These are phyloP conservation scores for Leucophora obtusa DNA, from an alignment of 2,888 invertebrate species.

Conservation along the genomic window DNA sequence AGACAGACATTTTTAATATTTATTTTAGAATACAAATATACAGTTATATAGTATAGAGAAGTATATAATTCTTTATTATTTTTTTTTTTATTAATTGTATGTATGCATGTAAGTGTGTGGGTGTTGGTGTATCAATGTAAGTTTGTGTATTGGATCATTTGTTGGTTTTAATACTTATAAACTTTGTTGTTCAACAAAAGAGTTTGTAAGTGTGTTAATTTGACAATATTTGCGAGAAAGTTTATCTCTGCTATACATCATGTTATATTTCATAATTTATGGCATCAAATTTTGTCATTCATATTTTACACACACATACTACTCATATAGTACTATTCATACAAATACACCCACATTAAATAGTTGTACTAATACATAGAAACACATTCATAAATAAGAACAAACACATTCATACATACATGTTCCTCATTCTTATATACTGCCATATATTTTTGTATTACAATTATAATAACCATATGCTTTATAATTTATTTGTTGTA, in stretches of 20 bases:
- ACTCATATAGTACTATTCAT: neutral
- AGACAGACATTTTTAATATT: constrained; percentile 28
- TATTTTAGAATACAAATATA: neutral
- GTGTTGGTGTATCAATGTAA: neutral
- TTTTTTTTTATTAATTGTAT: no score
- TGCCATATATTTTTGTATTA: neutral
- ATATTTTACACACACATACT: neutral
- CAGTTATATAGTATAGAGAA: neutral
- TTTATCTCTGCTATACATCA: constrained; percentile 54
- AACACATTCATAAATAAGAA: neutral
- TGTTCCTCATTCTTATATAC: neutral
- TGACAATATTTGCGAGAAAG: constrained; percentile 61
- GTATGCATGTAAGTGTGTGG: no score
- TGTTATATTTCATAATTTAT: constrained; percentile 56
- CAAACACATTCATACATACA: neutral
- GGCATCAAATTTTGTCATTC: constrained; percentile 42
- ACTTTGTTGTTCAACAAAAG: neutral
- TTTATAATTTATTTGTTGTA: constrained; percentile 55
- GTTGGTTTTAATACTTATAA: constrained; percentile 30
- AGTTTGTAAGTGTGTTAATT: constrained; percentile 57
- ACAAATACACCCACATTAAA: constrained; percentile 12
- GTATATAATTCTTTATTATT: neutral
- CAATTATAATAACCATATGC: constrained; percentile 36
- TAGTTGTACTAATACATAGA: neutral
- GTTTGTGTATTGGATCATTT: constrained; percentile 21